Conservation (phyloP, 2,113 vertebrate species). For the Petrocephalus zakoni region DNA sequence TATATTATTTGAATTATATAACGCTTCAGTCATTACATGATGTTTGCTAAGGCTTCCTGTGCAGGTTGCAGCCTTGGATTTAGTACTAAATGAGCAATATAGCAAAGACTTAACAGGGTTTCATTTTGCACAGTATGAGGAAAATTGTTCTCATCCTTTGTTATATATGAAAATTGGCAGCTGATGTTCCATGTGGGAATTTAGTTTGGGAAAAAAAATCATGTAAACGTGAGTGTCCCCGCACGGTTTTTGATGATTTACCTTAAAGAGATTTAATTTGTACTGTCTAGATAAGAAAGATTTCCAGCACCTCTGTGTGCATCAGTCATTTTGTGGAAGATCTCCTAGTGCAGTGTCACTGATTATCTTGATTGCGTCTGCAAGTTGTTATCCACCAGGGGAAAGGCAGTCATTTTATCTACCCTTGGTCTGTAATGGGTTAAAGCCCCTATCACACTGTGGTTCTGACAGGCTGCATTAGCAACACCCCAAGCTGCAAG, state of each 20-base stretch:
- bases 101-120: not conserved
- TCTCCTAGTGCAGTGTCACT: not conserved
- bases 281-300: not conserved
- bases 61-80: not conserved
- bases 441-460: constrained; percentile 35
- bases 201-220: not conserved
- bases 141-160: not conserved
- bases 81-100: not conserved
- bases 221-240: not conserved
- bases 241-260: not conserved
- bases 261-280: not conserved
- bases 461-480: constrained; percentile 38
- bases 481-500: constrained; percentile 41
- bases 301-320: not conserved
- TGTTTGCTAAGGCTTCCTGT: not conserved
- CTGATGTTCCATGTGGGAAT: not conserved
- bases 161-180: not conserved
- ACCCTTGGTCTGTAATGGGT: constrained; percentile 42
- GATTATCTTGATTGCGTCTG: not conserved
- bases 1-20: not conserved
- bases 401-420: not conserved
- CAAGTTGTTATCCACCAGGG: not conserved
- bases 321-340: not conserved
- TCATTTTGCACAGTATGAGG: not conserved
- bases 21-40: not conserved